Evolutionary conservation across 1,140 invertebrate genomes (phyloP).

Genomic region (Palaemon carinicauda): DNA sequence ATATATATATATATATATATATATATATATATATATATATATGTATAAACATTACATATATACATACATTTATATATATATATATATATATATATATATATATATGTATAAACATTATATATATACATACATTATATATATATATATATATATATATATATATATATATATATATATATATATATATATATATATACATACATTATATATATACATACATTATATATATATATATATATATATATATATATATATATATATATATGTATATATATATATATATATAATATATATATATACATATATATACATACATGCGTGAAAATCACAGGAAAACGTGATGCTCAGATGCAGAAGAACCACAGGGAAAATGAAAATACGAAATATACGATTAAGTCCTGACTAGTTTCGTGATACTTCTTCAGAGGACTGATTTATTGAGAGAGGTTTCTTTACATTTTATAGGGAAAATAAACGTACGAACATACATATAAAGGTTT

Average conservation of each 20-base stretch:
- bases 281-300: neutral
- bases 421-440: too few species aligned
- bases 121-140: neutral
- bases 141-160: slow-evolving; percentile 2
- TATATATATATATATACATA: neutral
- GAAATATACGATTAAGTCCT: too few species aligned
- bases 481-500: too few species aligned
- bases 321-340: too few species aligned
- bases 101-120: neutral
- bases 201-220: neutral
- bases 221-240: neutral
- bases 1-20: neutral
- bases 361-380: too few species aligned
- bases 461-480: too few species aligned
- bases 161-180: neutral
- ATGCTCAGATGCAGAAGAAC: too few species aligned
- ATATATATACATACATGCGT: too few species aligned
- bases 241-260: neutral
- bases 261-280: neutral
- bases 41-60: neutral
- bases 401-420: too few species aligned
- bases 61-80: neutral
- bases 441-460: too few species aligned
- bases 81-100: neutral
- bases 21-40: neutral